These are phyloP conservation scores for Aspidoscelis tigris DNA, from an alignment of 2,113 vertebrate genomes.

Conservation along the genomic window DNA sequence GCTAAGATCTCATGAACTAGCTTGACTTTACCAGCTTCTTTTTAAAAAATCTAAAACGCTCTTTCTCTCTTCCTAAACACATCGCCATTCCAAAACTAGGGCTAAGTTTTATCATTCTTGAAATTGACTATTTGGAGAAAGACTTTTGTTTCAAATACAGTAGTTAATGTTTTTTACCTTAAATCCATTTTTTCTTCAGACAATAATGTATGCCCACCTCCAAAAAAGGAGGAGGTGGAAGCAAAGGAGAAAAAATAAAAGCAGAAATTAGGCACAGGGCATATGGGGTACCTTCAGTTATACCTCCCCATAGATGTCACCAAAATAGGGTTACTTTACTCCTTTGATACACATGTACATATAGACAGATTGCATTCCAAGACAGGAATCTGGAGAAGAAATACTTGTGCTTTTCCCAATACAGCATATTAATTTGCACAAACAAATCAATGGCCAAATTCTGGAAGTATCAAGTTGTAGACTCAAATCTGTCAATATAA, in stretches of 20 bases:
- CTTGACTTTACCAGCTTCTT: not conserved
- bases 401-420: slow-evolving; percentile 67
- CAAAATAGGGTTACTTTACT: slow-evolving; percentile 61
- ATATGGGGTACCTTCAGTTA: slow-evolving; percentile 19
- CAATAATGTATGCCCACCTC: not conserved
- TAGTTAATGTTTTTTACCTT: too few species aligned
- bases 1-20: not conserved
- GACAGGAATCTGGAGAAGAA: slow-evolving; percentile 61
- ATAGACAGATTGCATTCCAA: slow-evolving; percentile 11
- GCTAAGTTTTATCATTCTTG: not conserved
- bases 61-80: not conserved
- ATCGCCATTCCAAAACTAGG: not conserved
- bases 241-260: not conserved
- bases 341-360: slow-evolving; percentile 49
- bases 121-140: not conserved
- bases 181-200: not conserved
- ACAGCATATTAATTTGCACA: slow-evolving; percentile 66
- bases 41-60: not conserved
- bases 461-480: slow-evolving; percentile 57
- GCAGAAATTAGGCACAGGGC: not conserved
- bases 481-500: slow-evolving; percentile 59
- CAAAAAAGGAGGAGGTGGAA: too few species aligned
- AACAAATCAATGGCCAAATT: slow-evolving; percentile 60
- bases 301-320: slow-evolving; percentile 25
- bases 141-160: not conserved